Base-by-base conservation (phyloP, 2,797 vertebrate genomes). In the Helicolenus hilgendorfi region DNA sequence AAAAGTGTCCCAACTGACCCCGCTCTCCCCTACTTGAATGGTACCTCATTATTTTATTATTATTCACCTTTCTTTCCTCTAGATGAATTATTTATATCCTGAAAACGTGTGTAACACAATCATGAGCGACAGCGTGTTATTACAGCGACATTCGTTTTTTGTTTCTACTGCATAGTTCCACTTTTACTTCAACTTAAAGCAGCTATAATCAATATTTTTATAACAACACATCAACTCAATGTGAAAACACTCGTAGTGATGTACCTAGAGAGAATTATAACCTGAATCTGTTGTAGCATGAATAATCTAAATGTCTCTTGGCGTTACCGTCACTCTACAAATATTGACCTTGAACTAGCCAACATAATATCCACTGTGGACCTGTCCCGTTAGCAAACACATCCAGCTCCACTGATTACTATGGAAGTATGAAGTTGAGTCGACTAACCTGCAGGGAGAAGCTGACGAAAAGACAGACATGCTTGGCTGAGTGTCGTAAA, bases 401-500 rank as follows among this genome's bases (percentile, higher is more conserved):
- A 20, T 45, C 69, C 36, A 38, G 0, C 73, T 72, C 3, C 56
- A 24, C 65, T 81, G 74, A 73, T 84, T 70, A 68, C 31, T 53
- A 24, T 2, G 26, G n/a, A 63, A 49, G 26, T 22, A 5, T 60
- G 71, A 80, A 53, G 22, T 5, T 2, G 7, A 81, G 79, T 29
- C 38, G 11, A 73, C 27, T 18, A 75, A 71, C 62, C 79, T 65
- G 68, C 65, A 53, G 63, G 76, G 59, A 86, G 20, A 58, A 33
- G 53, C 36, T 49, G 76, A 73, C 1, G 4, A 81, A 78, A 67
- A 82, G 27, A 35, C 60, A 41, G 53, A 84, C 76, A 55, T 24
- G 70, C 56, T 77, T 41, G 70, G 55, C 58, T 67, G 60, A 63
- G 33, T 41, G 55, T 67, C 13, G 18, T 81, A 69, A 80, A 89